Base-by-base conservation (phyloP, 2,113 vertebrate genomes). In the Cynoglossus semilaevis region DNA sequence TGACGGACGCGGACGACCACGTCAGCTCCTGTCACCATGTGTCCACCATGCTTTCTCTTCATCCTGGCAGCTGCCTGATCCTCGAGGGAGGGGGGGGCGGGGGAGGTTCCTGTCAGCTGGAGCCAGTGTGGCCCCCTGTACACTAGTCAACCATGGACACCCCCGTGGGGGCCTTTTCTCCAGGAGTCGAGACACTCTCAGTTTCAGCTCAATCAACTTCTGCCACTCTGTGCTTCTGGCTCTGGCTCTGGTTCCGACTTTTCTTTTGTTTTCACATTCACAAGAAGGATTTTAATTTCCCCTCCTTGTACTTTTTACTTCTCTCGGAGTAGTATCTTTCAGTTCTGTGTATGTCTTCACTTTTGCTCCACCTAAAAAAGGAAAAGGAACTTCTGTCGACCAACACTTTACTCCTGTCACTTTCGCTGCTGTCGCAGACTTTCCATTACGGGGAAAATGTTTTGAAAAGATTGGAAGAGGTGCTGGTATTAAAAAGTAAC, bases 21-120 rank as follows among this genome's bases (percentile, higher is more conserved):
- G 80, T 88, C 84, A 81, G 51, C 78, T 79, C 66, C 82, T 85
- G 86, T 88, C 85, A 80, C 66, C 50, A 63, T 13, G 47, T 53
- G 73, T 85, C 79, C 58, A 16, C 52, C 46, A 62, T 46, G 63
- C 57, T 19, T 69, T 76, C 75, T 65, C 63, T 74, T 78, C 72
- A 70, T 72, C 51, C 70, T 79, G 84, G 74, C 76, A 80, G 83
- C 72, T 67, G 72, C 65, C 41, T 44, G 63, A 79, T 59, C 70
- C 74, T 15, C 59, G 53, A 64, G 72, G 78, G 54, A 72, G 57
- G 22, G 6, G 3, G 6, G 22, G 22, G 22, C 6, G 22, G 22
- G 22, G 22, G 22, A 29, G 22, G n/a, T n/a, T 5, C 53, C 57
- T 85, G 84, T 87, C 84, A 84, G 59, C 63, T 55, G 60, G 22